A percentile compares a stretch with the other conserved stretches of the same genome.
These are phyloP conservation scores for Eurytoma californica DNA, from an alignment of 2,888 invertebrate genomes.

Conservation along the genomic window DNA sequence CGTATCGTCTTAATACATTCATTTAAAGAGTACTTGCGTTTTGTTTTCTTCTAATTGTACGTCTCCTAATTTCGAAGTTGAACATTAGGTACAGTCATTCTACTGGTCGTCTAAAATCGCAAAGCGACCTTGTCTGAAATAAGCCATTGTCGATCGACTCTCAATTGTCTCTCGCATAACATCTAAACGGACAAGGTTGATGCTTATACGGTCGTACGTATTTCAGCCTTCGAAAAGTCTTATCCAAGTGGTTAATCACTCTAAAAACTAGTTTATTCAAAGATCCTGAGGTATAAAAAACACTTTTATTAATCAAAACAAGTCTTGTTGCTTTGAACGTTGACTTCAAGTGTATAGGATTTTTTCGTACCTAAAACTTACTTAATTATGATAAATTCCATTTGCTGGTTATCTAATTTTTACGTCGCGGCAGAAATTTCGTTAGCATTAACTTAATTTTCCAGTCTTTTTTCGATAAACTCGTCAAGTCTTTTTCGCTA, in stretches of 20 bases:
- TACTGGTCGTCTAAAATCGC: constrained; percentile 52
- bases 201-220: constrained; percentile 45
- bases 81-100: constrained; percentile 54
- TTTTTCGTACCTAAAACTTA: constrained; percentile 39
- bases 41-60: constrained; percentile 35
- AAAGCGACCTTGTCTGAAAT: constrained; percentile 37
- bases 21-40: constrained; percentile 54
- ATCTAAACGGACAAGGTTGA: constrained; percentile 46
- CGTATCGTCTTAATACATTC: constrained; percentile 64
- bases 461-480: constrained; percentile 13
- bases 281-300: constrained; percentile 40
- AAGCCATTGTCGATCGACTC: constrained; percentile 45
- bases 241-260: constrained; percentile 57
- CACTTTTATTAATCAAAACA: constrained; percentile 6
- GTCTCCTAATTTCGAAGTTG: constrained; percentile 47
- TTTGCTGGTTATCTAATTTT: constrained; percentile 44
- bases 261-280: constrained; percentile 44
- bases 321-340: not conserved
- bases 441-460: constrained; percentile 19
- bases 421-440: constrained; percentile 31
- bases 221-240: constrained; percentile 56
- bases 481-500: constrained; percentile 7
- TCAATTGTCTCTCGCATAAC: constrained; percentile 48
- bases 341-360: constrained; percentile 4
- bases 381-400: constrained; percentile 42